Base-by-base conservation (phyloP, 64 coral and sea anemone genomes). In the Porites australiensis region DNA sequence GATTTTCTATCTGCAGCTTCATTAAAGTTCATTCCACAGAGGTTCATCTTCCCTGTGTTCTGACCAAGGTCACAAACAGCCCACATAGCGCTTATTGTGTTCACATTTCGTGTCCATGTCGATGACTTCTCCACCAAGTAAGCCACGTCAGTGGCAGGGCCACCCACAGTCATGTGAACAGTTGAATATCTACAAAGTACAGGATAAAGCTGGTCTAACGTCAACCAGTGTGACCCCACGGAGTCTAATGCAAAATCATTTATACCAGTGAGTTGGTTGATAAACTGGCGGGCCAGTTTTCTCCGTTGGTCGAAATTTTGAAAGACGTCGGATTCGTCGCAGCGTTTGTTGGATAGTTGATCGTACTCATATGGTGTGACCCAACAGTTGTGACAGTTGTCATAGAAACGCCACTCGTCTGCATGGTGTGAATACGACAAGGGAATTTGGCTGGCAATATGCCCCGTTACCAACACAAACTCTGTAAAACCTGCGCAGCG, bases 331-430 rank as follows among this genome's bases (percentile, higher is more conserved):
- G 45, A 75, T 16, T 75, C 73, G 50, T 50, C 45, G 50, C 73
- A 18, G 73, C 73, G 73, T 75, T 14, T 50, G 45, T 75, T 6
- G 44, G 73, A 75, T 6, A 75, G 14, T 3, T 16, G 11, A 47
- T 75, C 73, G 44, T 75, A 75, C 44, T 75, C 73, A 50, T 15
- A 13, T 75, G 45, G 7, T 50, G 73, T 50, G 16, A 75, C 73
- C 73, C 73, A 75, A 14, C 45, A 4, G 14, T 75, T 75, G 5
- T 75, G 14, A 3, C 49, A 44, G 44, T 75, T 75, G 13, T 49
- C 19, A 45, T 75, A 75, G 13, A 75, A 75, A 75, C 73, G 73
- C 73, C 73, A 75, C 7, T 75, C 73, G 19, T 75, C 73, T 75
- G 73, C 73, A 7, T 75, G 73, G 43, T 75, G 73, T 14, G 73